Evolutionary conservation across 2,888 invertebrate species (phyloP), one percentile per base, ranked within the genome.

Genomic region (Xylota segnis): DNA sequence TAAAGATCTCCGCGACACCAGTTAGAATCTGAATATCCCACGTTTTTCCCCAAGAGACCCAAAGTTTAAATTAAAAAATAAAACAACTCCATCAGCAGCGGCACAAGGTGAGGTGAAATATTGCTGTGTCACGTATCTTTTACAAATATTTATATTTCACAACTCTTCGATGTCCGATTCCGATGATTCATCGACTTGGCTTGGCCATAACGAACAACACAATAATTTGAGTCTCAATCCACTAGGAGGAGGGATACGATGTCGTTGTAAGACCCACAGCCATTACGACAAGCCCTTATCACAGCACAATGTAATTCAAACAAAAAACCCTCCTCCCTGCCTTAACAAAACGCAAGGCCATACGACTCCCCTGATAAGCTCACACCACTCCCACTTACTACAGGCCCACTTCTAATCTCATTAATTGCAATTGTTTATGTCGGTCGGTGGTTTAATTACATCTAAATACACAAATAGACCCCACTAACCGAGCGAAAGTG

Each of bases 401-500:
- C 59, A 37, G 14, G 10, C 32, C 47, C 14, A 34, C n/a, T 16
- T 75, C 45, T 50, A 58, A 66, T 75, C 75, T 75, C 1, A 40
- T 18, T 29, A 40, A 23, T 63, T 27, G n/a, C 43, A 29, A 32
- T 50, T 29, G 37, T 50, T 34, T 43, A 47, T 34, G 40, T 32
- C 40, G 29, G 27, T 52, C 47, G 27, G 37, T 61, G 14, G 43
- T 32, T 59, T 61, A 43, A 54, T 45, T 43, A 14, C 50, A 50
- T 50, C 37, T 32, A 50, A 58, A 16, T 58, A 68, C 34, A 56
- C 29, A 43, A n/a, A 61, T n/a, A 56, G 27, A 65, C 14, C 54
- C 32, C 14, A 70, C 47, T 32, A 37, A n/a, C 43, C 43, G 59
- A 71, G 52, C 58, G 82, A 83, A 83, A 83, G 71, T 83, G 82